Conservation (phyloP, 2,113 vertebrate genomes). For the Brachypodius melanocephalos region DNA sequence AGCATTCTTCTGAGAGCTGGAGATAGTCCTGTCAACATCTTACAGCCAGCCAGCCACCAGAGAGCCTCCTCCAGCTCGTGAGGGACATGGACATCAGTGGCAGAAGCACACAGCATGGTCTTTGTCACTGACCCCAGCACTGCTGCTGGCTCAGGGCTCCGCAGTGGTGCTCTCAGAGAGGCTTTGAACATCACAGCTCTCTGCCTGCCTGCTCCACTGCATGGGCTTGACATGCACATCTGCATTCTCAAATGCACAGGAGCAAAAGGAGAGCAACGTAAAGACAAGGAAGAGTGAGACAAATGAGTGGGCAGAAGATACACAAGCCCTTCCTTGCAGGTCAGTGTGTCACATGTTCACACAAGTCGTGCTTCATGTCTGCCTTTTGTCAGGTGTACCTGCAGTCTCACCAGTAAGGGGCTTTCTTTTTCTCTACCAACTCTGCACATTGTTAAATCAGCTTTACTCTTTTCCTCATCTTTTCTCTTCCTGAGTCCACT, state of each 20-base stretch:
- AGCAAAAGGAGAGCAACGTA: not conserved
- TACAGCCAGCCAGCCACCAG: not conserved
- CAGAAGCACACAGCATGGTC: not conserved
- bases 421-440: not conserved
- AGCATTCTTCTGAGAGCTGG: not conserved
- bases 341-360: accelerated
- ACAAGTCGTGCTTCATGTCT: not conserved
- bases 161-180: accelerated
- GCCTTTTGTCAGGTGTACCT: not conserved
- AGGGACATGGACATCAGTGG: not conserved
- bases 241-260: not conserved
- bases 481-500: not conserved
- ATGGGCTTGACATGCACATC: not conserved
- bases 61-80: not conserved
- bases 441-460: not conserved
- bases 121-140: accelerated
- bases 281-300: not conserved
- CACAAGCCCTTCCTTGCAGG: not conserved
- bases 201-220: not conserved
- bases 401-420: not conserved
- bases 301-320: not conserved
- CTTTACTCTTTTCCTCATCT: not conserved
- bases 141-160: not conserved
- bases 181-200: accelerated
- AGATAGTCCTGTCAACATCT: not conserved